Conservation (phyloP, 2,113 vertebrate genomes). For the Pseudois nayaur region DNA sequence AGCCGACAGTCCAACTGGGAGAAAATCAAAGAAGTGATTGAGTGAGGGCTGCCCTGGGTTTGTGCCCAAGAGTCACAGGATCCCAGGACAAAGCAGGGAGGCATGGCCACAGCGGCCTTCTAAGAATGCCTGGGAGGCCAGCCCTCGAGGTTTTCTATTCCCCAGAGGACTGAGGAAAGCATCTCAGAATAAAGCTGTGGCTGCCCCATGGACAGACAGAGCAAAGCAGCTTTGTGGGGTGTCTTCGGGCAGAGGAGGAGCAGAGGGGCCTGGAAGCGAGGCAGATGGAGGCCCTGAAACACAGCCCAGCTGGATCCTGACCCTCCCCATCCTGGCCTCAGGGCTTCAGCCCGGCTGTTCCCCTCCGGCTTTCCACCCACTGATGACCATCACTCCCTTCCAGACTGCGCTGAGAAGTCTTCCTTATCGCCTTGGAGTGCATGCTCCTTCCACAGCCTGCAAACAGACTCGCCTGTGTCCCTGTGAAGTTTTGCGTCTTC, state of each 20-base stretch:
- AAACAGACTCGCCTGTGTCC: neutral
- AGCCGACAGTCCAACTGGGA: constrained; percentile 4
- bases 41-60: constrained; percentile 28
- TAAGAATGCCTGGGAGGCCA: constrained; percentile 39
- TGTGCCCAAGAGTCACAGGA: constrained; percentile 44
- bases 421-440: neutral
- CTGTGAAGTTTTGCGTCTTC: neutral
- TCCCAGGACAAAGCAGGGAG: constrained; percentile 47
- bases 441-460: neutral
- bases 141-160: constrained; percentile 25
- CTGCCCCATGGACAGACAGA: neutral
- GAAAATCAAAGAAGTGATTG: constrained; percentile 54
- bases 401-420: neutral
- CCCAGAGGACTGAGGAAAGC: neutral
- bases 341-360: neutral
- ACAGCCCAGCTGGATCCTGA: neutral
- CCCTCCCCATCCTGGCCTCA: neutral
- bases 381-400: neutral
- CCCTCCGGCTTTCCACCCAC: neutral
- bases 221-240: neutral
- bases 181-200: neutral
- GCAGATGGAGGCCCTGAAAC: neutral
- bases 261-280: neutral
- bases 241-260: neutral
- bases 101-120: neutral